Percentiles rank a stretch among this genome's conserved stretches.
These are phyloP conservation scores for Myrmophylax atrothorax DNA, from an alignment of 2,113 vertebrate genomes.

Conservation along the genomic window DNA sequence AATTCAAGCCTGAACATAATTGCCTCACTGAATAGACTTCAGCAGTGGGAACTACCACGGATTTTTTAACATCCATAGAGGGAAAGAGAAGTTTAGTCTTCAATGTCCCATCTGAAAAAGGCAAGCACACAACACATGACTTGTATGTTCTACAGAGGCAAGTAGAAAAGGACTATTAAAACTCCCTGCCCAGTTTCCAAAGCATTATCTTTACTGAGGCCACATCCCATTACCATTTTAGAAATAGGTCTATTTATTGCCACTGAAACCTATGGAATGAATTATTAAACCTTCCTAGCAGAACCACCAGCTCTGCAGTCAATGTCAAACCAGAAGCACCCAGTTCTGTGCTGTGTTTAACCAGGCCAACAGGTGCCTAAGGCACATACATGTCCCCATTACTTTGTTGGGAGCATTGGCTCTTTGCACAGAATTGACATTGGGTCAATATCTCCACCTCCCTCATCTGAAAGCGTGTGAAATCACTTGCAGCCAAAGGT, in stretches of 20 bases:
- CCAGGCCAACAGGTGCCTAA: slow-evolving; percentile 51
- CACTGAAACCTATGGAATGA: not conserved
- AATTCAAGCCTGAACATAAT: slow-evolving; percentile 34
- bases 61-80: not conserved
- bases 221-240: not conserved
- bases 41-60: not conserved
- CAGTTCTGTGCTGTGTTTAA: not conserved
- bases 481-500: not conserved
- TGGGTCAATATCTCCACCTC: not conserved
- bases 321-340: not conserved
- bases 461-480: not conserved
- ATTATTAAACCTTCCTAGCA: not conserved
- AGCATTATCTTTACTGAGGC: not conserved
- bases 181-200: not conserved
- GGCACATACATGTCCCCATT: not conserved
- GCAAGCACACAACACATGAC: not conserved
- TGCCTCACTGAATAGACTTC: not conserved
- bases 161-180: not conserved
- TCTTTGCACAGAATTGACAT: not conserved
- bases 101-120: not conserved
- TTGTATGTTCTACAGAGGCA: not conserved
- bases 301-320: not conserved
- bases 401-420: not conserved
- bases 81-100: not conserved
- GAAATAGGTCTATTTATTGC: not conserved